phyloP scores from a whole-genome alignment of 2,888 invertebrate species.

The Harpalus rubripes region DNA sequence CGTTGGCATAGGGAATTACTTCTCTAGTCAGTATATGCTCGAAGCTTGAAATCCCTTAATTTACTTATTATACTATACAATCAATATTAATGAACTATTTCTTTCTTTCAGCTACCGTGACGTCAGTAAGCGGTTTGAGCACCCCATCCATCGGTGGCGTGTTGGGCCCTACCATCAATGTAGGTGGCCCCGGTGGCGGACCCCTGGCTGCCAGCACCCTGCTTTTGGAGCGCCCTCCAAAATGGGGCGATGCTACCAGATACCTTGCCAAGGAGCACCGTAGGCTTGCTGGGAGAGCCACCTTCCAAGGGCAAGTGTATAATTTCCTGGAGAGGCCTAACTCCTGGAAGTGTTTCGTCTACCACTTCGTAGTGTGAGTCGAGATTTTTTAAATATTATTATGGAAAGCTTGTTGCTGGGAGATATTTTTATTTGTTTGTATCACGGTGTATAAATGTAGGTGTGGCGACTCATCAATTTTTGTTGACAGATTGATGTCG shows the following conservation, averaged over 20 bases:
- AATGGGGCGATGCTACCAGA: slow-evolving; percentile 80
- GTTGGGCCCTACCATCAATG: slow-evolving; percentile 29
- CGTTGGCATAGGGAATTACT: too few relatives aligned
- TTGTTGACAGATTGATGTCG: too few relatives aligned
- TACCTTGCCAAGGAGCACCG: slow-evolving; percentile 83
- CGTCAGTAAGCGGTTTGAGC: slow-evolving; percentile 11
- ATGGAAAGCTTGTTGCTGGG: too few relatives aligned
- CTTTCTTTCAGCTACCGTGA: slow-evolving; percentile 27
- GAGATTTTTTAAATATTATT: not conserved
- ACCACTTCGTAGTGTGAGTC: slow-evolving; percentile 90
- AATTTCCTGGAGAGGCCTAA: slow-evolving; percentile 91
- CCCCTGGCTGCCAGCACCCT: slow-evolving; percentile 74
- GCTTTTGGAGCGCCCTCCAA: slow-evolving; percentile 77
- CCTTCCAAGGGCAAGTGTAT: slow-evolving; percentile 88
- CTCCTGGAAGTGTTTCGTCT: slow-evolving; percentile 91
- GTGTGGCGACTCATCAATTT: too few relatives aligned
- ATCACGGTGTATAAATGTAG: too few relatives aligned
- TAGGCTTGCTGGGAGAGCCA: slow-evolving; percentile 82
- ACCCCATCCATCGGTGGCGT: not conserved
- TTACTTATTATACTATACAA: too few relatives aligned
- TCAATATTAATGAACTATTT: not conserved
- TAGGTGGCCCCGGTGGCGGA: slow-evolving; percentile 19
- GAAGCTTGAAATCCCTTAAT: too few relatives aligned
- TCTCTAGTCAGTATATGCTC: too few relatives aligned
- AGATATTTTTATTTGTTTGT: too few relatives aligned